Evolutionary conservation across 2,888 invertebrate species (phyloP), one percentile per base, ranked within the genome.

Genomic region (Polia nebulosa): DNA sequence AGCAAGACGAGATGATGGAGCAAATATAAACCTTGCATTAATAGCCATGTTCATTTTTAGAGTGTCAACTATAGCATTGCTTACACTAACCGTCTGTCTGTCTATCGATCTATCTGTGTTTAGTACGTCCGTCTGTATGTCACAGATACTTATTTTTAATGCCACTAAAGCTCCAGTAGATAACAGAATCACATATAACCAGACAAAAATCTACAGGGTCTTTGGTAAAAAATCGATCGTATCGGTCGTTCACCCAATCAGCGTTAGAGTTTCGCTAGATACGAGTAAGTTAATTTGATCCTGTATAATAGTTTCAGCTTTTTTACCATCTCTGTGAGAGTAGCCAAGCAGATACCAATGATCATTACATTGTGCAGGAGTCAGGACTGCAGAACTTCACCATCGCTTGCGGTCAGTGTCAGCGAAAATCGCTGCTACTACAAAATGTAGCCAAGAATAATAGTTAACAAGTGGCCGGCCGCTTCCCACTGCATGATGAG

Each of bases 391-490:
- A 71, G n/a, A 22, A 55, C 27, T 27, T 34, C 2, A 41, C 13
- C 13, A 34, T 53, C 34, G 22, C 9, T 4, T 41, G 27, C 17
- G 39, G 75, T 41, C 34, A 13, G 27, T 34, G 27, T 44, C 13
- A 41, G 34, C 52, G 32, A 74, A n/a, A n/a, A 74, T 34, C 27
- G 27, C 32, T 65, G 27, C 22, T 25, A 17, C 29, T n/a, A 22
- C n/a, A 41, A 65, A 55, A 66, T 55, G 3, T 8, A 41, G 20
- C 27, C 22, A 36, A 49, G 39, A 74, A 65, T 64, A 53, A 47
- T 41, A 65, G 53, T 49, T 74, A 64, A 49, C 47, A 64, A 74
- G 53, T 65, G 65, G n/a, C 22, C 32, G 20, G 22, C 39, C 39
- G 32, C 22, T 55, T 49, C 47, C 6, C 32, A 36, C 25, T 20